Evolutionary conservation across 2,797 vertebrate genomes (phyloP).

Genomic region (Lagodon rhomboides): DNA sequence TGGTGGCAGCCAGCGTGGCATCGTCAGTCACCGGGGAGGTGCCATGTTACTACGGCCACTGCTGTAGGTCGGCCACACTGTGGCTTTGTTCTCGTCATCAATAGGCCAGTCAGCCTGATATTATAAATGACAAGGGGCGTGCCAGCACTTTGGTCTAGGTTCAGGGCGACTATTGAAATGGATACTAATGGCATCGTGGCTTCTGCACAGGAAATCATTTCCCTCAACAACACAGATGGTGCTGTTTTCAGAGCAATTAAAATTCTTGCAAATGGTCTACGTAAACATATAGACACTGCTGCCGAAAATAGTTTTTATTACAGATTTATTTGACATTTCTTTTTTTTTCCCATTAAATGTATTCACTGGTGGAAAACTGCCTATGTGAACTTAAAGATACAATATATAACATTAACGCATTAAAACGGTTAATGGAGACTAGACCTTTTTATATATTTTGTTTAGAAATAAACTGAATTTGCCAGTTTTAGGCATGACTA

Average conservation of each 20-base stretch:
- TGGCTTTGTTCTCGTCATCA: conserved; percentile 79
- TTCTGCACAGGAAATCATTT: conserved; percentile 25
- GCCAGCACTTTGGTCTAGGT: conserved; percentile 61
- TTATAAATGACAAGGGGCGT: conserved; percentile 76
- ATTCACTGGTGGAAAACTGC: not conserved
- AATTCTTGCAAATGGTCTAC: not conserved
- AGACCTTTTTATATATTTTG: too few species aligned
- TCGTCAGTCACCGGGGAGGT: conserved; percentile 76
- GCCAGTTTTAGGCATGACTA: too few species aligned
- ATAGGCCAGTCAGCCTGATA: conserved; percentile 80
- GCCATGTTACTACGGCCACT: conserved; percentile 73
- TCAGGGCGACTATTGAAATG: conserved; percentile 61
- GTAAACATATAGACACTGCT: not conserved
- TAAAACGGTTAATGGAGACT: too few species aligned
- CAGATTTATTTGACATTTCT: not conserved
- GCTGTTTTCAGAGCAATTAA: conserved; percentile 9
- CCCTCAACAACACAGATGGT: conserved; percentile 27
- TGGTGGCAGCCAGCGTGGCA: conserved; percentile 80
- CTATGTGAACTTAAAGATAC: not conserved
- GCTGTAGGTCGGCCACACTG: conserved; percentile 79
- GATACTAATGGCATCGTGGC: conserved; percentile 58
- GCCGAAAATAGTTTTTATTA: not conserved
- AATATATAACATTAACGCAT: too few species aligned
- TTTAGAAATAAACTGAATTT: too few species aligned
- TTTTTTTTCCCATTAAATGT: not conserved